Conservation (phyloP, 2,888 invertebrate species). For the Ichneumon xanthorius region DNA sequence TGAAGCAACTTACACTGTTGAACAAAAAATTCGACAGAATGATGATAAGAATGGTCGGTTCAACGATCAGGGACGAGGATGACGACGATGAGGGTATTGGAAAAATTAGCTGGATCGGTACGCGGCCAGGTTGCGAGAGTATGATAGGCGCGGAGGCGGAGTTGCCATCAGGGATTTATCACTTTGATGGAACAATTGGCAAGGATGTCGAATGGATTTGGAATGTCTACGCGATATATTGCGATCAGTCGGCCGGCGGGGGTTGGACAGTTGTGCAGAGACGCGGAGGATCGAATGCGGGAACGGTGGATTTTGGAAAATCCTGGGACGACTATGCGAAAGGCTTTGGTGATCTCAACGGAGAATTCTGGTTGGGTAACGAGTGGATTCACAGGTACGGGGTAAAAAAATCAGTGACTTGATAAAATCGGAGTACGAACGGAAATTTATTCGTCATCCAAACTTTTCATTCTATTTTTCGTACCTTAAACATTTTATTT, state of each 20-base stretch:
- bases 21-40: slow-evolving; percentile 59
- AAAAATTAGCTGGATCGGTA: slow-evolving; percentile 25
- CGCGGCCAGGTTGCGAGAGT: slow-evolving; percentile 82
- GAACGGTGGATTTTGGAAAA: slow-evolving; percentile 86
- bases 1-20: slow-evolving; percentile 51
- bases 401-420: background rate
- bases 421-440: background rate
- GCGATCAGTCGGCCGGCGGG: slow-evolving; percentile 85
- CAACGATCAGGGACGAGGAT: slow-evolving; percentile 49
- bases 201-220: slow-evolving; percentile 76
- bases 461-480: background rate
- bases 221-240: slow-evolving; percentile 85
- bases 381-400: slow-evolving; percentile 85
- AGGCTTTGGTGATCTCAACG: slow-evolving; percentile 86
- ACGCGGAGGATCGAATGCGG: slow-evolving; percentile 82
- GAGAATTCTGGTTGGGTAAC: slow-evolving; percentile 88
- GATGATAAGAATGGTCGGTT: slow-evolving; percentile 59
- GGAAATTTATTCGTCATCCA: background rate
- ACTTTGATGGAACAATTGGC: slow-evolving; percentile 70
- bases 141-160: slow-evolving; percentile 78
- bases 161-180: slow-evolving; percentile 84
- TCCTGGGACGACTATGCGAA: slow-evolving; percentile 87
- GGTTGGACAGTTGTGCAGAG: slow-evolving; percentile 87
- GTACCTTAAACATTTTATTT: background rate
- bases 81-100: slow-evolving; percentile 20